Conservation (phyloP, 2,113 vertebrate genomes). For the Campylomormyrus tamandua region DNA sequence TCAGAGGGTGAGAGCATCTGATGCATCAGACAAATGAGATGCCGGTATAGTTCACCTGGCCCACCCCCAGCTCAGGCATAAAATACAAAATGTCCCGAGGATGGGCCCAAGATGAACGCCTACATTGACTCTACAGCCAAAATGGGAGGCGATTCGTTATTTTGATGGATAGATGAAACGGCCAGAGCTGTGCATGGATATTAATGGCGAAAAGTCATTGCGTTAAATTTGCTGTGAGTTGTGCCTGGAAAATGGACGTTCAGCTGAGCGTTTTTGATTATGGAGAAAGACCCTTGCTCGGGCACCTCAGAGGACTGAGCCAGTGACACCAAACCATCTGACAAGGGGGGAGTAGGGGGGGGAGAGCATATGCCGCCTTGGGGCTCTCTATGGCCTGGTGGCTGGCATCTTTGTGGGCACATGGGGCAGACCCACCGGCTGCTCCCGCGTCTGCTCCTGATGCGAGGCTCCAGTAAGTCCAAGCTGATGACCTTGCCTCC, state of each 20-base stretch:
- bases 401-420: slow-evolving; percentile 5
- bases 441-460: slow-evolving; percentile 9
- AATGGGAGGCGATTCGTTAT: neutral
- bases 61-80: neutral
- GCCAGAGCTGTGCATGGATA: neutral
- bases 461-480: slow-evolving; percentile 4
- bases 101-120: slow-evolving; percentile 8
- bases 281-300: neutral
- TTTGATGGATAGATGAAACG: neutral
- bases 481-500: neutral
- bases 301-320: neutral
- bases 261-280: neutral
- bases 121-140: neutral
- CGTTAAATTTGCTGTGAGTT: neutral
- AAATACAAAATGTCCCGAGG: neutral
- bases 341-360: neutral
- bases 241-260: neutral
- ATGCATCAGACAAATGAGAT: neutral
- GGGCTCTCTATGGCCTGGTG: slow-evolving; percentile 10
- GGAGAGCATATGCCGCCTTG: slow-evolving; percentile 8
- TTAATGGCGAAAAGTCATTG: neutral
- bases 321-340: neutral
- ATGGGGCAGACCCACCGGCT: slow-evolving; percentile 8
- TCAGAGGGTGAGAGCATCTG: neutral
- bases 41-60: neutral